Percentiles rank a stretch among this genome's conserved stretches.
Evolutionary conservation across 2,888 invertebrate species (phyloP).

Genomic region (Deroplatys truncata): DNA sequence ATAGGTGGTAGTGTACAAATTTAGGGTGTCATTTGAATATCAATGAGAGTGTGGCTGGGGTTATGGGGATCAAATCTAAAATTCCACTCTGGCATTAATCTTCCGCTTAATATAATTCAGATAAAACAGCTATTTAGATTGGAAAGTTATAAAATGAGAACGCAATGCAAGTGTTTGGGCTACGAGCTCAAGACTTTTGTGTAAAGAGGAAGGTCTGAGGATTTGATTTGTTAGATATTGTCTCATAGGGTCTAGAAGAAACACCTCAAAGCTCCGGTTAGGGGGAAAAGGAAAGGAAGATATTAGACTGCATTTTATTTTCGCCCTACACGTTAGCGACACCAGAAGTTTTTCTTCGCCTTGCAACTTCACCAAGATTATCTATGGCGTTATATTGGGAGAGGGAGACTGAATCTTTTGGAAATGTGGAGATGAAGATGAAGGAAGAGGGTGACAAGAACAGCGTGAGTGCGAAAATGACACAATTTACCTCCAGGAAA

Average conservation of each 20-base stretch:
- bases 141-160: background rate
- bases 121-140: too few relatives aligned
- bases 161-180: background rate
- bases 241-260: background rate
- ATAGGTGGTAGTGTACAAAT: too few relatives aligned
- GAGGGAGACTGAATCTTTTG: background rate
- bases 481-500: background rate
- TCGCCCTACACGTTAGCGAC: background rate
- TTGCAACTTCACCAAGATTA: background rate
- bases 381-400: background rate
- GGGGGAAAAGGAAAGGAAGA: background rate
- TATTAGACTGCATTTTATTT: slow-evolving; percentile 11
- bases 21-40: too few relatives aligned
- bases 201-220: background rate
- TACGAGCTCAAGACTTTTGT: background rate
- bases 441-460: background rate
- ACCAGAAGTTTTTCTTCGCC: background rate
- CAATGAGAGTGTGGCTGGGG: too few relatives aligned
- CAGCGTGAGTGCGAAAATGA: background rate
- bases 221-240: background rate
- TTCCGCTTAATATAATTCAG: too few relatives aligned
- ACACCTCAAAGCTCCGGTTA: background rate
- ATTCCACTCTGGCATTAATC: too few relatives aligned
- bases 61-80: too few relatives aligned
- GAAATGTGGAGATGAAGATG: slow-evolving; percentile 4